Conservation (phyloP, 2,113 vertebrate species). For the Cyanoliseus patagonus region DNA sequence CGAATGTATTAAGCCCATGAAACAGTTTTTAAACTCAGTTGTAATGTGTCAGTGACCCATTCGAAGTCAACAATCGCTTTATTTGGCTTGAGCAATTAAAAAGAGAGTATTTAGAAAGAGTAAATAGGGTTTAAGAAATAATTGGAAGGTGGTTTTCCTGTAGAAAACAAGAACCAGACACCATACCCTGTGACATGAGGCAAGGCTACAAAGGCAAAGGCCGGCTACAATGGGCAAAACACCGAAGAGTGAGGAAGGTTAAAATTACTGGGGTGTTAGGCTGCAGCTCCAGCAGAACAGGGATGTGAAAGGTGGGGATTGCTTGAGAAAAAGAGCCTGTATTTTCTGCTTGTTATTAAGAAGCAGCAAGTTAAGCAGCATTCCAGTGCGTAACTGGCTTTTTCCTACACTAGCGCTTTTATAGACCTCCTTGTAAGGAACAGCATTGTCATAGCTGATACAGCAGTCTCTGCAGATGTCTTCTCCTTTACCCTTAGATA, state of each 20-base stretch:
- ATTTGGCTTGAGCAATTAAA: neutral
- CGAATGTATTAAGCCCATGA: neutral
- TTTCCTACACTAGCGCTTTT: neutral
- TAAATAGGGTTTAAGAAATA: neutral
- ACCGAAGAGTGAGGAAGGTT: neutral
- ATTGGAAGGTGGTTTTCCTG: neutral
- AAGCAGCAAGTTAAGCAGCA: neutral
- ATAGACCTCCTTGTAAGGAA: neutral
- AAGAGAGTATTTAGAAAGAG: neutral
- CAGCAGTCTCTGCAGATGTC: neutral
- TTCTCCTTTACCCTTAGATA: neutral
- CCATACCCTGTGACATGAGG: neutral
- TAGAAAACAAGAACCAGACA: neutral
- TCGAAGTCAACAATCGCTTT: neutral
- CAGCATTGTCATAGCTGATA: neutral
- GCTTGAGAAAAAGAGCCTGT: neutral
- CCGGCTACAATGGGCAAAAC: neutral
- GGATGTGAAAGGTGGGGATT: neutral
- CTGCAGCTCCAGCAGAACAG: neutral
- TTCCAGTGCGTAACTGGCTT: neutral
- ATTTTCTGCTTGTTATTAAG: neutral
- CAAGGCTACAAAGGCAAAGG: neutral
- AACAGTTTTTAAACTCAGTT: neutral
- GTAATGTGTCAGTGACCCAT: neutral
- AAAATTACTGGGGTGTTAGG: neutral